Conservation (phyloP, 2,113 vertebrate species). For the Hucho hucho region DNA sequence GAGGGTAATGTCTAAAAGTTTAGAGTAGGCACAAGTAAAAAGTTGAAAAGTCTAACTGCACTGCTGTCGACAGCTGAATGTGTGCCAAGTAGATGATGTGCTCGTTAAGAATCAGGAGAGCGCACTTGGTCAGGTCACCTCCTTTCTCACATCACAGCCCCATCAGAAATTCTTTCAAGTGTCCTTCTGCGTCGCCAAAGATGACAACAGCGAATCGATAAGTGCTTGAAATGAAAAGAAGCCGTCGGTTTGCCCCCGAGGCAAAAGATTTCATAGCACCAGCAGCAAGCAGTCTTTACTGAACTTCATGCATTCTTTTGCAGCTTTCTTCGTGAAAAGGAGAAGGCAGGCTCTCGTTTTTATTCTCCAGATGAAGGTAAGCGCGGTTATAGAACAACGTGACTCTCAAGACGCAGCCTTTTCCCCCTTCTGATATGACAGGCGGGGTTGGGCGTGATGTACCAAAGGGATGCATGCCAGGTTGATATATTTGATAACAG, state of each 20-base stretch:
- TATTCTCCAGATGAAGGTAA: constrained; percentile 79
- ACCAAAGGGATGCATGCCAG: constrained; percentile 23
- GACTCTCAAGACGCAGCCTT: constrained; percentile 42
- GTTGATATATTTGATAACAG: constrained; percentile 19
- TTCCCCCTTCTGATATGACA: constrained; percentile 36
- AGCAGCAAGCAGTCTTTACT: constrained; percentile 57
- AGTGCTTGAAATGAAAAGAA: constrained; percentile 96
- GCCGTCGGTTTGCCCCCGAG: constrained; percentile 86
- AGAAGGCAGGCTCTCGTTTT: constrained; percentile 51
- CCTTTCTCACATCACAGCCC: constrained; percentile 88
- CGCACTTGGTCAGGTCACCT: constrained; percentile 79
- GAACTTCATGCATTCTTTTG: constrained; percentile 82
- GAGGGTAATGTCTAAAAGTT: constrained; percentile 47
- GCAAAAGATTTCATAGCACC: constrained; percentile 84
- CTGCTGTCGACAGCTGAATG: constrained; percentile 28
- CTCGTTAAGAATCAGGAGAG: constrained; percentile 91
- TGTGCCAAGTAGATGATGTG: constrained; percentile 70
- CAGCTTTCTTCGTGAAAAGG: constrained; percentile 74
- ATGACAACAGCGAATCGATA: constrained; percentile 99
- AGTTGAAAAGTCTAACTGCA: constrained; percentile 63
- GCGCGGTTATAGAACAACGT: constrained; percentile 57
- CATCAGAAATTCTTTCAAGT: constrained; percentile 97
- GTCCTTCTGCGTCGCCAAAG: constrained; percentile 96
- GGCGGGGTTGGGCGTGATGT: constrained; percentile 38
- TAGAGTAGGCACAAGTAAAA: constrained; percentile 48